Base-by-base conservation (phyloP, 2,113 vertebrate genomes). In the Gasterosteus nipponicus region DNA sequence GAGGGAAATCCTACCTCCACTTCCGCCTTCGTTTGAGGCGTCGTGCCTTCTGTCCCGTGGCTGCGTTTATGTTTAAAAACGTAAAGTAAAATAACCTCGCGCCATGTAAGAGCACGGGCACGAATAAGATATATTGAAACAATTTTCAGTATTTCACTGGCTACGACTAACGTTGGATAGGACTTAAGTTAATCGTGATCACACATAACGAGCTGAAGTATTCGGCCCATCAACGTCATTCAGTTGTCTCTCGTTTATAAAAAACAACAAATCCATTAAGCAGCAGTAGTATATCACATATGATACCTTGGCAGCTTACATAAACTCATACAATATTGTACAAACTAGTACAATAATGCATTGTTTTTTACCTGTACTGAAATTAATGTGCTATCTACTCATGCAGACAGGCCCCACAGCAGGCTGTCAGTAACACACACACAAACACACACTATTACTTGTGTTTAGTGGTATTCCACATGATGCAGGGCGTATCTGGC, bases 11-110 rank as follows among this genome's bases (percentile, higher is more conserved):
- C 2, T 0, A 0, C 0, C 0, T 3, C 14, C 9, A 79, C 63
- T 90, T 92, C 90, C 90, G 85, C 7, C 11, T 90, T 90, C 7
- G 85, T 72, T 35, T 60, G 11, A 1, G 2, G n/a, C 15, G 49
- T 71, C 22, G 0, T 18, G 7, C 1, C 3, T 31, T 5, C 22
- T 5, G 5, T 6, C 53, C 59, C 38, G 31, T 33, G 0, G 12
- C 16, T 56, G 44, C 4, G 18, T 57, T 64, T 42, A 42, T 2
- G 1, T 22, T 66, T 8, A 8, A 29, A 54, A 35, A 2, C 47
- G 6, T 4, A 0, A 29, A 31, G 5, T 10, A 10, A 39, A 29
- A 29, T 31, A 31, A 31, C 12, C 41, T 31, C 62, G 14, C n/a
- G 8, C 9, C 62, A 31, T 19, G 18, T 35, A 33, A 49, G 15